Conservation (phyloP, 2,797 vertebrate genomes). For the Leucoraja ocellata region DNA sequence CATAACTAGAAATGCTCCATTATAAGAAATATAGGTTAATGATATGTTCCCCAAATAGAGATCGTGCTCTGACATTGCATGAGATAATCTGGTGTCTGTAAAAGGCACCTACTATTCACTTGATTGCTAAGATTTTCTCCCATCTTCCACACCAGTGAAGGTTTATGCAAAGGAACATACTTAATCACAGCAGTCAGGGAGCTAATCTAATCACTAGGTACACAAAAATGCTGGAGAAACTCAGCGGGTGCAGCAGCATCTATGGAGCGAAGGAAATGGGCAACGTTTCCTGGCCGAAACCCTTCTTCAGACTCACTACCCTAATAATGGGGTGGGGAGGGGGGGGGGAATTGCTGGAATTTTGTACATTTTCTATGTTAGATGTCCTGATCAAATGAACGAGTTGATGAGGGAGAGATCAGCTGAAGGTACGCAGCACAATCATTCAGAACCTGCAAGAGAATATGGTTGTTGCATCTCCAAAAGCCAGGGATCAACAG, state of each 20-base stretch:
- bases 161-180: not conserved
- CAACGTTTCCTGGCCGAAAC: too few species aligned
- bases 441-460: not conserved
- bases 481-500: not conserved
- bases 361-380: not conserved
- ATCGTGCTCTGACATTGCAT: not conserved
- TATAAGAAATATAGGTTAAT: not conserved
- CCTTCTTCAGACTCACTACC: too few species aligned
- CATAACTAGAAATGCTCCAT: not conserved
- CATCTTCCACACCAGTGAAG: not conserved
- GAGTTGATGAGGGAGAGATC: not conserved
- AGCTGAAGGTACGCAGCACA: not conserved
- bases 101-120: not conserved
- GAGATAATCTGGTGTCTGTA: not conserved
- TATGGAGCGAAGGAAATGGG: too few species aligned
- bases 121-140: too few species aligned
- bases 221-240: too few species aligned
- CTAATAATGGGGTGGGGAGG: not conserved
- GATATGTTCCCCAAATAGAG: not conserved
- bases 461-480: not conserved
- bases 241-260: too few species aligned
- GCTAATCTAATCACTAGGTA: not conserved
- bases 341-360: not conserved
- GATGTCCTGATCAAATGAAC: not conserved
- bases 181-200: not conserved